Percentiles rank a stretch among this genome's conserved stretches.
These are phyloP conservation scores for Amphiprion clarkii DNA, from an alignment of 2,797 vertebrate genomes.

Conservation along the genomic window DNA sequence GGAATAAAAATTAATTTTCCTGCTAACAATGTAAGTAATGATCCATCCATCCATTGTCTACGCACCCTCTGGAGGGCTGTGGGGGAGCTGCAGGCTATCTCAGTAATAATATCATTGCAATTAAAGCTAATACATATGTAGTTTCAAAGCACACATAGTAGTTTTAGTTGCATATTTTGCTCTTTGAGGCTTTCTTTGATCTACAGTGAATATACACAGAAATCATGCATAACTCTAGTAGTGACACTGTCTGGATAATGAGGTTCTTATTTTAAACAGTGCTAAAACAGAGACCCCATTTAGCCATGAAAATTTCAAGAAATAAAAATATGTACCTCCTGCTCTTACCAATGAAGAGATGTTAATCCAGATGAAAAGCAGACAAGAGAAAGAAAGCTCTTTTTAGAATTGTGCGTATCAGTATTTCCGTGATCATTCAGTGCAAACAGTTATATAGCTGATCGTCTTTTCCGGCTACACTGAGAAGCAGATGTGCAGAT, in stretches of 20 bases:
- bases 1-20: too few species aligned
- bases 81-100: too few species aligned
- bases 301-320: conserved; percentile 52
- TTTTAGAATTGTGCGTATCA: conserved; percentile 85
- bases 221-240: not conserved
- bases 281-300: conserved; percentile 1
- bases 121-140: too few species aligned
- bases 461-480: not conserved
- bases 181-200: too few species aligned
- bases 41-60: too few species aligned
- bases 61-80: not conserved
- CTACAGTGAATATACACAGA: not conserved
- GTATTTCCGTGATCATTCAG: not conserved
- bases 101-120: not conserved
- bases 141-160: too few species aligned
- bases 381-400: conserved; percentile 90
- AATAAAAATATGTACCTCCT: conserved; percentile 95
- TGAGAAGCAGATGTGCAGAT: not conserved
- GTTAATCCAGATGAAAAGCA: conserved; percentile 93
- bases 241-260: not conserved
- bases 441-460: not conserved
- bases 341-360: conserved; percentile 93
- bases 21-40: too few species aligned
- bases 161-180: too few species aligned
- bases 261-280: not conserved